A percentile compares a stretch with the other conserved stretches of the same genome.
These are phyloP conservation scores for Graptemys geographica DNA, from an alignment of 2,797 vertebrate genomes.

Conservation along the genomic window DNA sequence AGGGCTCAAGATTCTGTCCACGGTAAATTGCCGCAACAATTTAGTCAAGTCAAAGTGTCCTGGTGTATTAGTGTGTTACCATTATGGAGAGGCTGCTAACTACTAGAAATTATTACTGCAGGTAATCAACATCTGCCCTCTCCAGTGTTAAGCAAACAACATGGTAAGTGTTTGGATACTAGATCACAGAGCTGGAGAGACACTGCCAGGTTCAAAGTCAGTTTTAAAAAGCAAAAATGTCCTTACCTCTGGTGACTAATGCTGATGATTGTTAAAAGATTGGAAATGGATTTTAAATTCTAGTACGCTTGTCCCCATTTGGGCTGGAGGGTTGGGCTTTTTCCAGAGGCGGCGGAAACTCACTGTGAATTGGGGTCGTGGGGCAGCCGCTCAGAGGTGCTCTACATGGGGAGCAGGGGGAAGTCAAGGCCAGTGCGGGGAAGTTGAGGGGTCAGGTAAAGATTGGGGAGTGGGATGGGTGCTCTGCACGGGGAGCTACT, in stretches of 20 bases:
- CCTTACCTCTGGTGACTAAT: conserved; percentile 29
- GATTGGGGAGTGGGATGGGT: neutral
- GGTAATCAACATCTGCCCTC: neutral
- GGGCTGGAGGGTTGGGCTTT: neutral
- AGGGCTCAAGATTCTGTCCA: conserved; percentile 35
- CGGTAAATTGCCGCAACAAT: neutral
- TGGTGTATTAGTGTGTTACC: neutral
- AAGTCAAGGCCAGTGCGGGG: neutral
- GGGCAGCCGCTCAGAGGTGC: neutral
- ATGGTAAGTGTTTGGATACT: neutral
- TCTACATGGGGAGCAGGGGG: neutral
- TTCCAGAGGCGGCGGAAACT: neutral
- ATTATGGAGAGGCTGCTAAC: neutral
- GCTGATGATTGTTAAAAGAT: neutral
- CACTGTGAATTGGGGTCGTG: neutral
- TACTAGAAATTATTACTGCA: neutral
- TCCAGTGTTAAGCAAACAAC: neutral
- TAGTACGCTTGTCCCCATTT: neutral
- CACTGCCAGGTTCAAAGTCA: conserved; percentile 38
- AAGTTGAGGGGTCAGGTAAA: neutral
- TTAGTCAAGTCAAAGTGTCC: neutral
- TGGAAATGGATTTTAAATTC: neutral
- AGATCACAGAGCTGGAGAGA: conserved; percentile 29
- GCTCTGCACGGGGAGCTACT: neutral
- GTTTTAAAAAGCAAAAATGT: conserved; percentile 49